Conservation (phyloP, 2,113 vertebrate genomes). For the Lagopus muta region DNA sequence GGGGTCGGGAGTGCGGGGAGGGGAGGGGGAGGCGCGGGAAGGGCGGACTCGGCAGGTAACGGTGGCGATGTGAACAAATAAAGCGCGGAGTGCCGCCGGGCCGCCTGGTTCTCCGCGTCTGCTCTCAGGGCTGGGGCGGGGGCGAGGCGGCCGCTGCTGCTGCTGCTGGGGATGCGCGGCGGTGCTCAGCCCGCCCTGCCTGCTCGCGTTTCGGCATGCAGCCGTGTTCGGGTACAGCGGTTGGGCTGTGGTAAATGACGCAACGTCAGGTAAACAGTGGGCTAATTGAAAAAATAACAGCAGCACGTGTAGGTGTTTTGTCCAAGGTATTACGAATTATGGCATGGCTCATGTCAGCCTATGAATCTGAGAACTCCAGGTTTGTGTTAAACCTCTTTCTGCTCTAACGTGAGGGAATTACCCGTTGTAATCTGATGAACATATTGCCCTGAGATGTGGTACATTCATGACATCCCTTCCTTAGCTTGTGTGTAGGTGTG, state of each 20-base stretch:
- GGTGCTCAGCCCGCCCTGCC: no score
- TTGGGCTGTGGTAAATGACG: fast-evolving
- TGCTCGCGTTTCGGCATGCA: not conserved
- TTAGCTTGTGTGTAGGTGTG: not conserved
- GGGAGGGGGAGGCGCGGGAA: not conserved
- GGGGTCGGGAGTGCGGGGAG: not conserved
- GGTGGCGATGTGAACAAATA: not conserved
- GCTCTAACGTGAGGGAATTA: not conserved
- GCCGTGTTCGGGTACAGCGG: not conserved
- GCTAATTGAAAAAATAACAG: not conserved
- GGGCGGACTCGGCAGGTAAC: not conserved
- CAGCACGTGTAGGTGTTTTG: fast-evolving
- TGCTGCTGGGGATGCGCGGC: not conserved
- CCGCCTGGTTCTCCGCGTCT: no score
- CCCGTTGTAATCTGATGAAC: not conserved
- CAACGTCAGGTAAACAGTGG: not conserved
- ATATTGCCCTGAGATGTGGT: not conserved
- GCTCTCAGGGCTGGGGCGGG: no score
- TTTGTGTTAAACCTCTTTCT: not conserved
- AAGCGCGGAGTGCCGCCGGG: no score
- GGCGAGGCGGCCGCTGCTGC: not conserved
- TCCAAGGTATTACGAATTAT: fast-evolving
- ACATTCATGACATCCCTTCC: not conserved
- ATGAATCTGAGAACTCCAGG: not conserved
- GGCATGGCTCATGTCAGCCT: no score